Evolutionary conservation across 2,888 invertebrate species (phyloP).

Genomic region (Mactromeris polynyma): DNA sequence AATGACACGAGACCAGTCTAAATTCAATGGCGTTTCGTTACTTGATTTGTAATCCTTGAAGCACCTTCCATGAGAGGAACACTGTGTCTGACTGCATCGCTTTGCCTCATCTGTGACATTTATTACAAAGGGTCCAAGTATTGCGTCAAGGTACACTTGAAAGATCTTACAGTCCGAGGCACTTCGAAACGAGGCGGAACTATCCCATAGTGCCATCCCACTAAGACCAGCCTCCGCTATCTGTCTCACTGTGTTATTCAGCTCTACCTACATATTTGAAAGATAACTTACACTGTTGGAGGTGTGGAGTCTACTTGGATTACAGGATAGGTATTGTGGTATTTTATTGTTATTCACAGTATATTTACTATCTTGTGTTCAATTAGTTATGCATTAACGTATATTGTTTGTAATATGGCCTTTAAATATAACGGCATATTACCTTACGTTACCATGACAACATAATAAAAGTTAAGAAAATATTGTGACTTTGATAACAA

Average conservation of each 20-base stretch:
- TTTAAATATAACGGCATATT: no score
- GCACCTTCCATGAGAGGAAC: constrained; percentile 52
- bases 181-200: constrained; percentile 63
- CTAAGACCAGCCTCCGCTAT: constrained; percentile 77
- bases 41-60: not conserved
- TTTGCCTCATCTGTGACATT: constrained; percentile 52
- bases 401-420: no score
- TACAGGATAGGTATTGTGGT: no score
- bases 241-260: constrained; percentile 73
- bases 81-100: constrained; percentile 35
- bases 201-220: constrained; percentile 82
- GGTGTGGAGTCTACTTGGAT: no score
- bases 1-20: not conserved
- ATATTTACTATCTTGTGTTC: no score
- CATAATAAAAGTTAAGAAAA: no score
- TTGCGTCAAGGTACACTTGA: constrained; percentile 70
- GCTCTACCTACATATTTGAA: constrained; percentile 72
- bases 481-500: no score
- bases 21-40: not conserved
- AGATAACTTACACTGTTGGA: no score
- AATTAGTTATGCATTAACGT: no score
- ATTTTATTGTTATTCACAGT: no score
- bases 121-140: constrained; percentile 78
- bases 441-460: no score
- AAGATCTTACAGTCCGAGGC: constrained; percentile 69